Percentiles rank a stretch among this genome's conserved stretches.
phyloP scores from a whole-genome alignment of 2,888 invertebrate species.

The Hemicrepidius hirtus region DNA sequence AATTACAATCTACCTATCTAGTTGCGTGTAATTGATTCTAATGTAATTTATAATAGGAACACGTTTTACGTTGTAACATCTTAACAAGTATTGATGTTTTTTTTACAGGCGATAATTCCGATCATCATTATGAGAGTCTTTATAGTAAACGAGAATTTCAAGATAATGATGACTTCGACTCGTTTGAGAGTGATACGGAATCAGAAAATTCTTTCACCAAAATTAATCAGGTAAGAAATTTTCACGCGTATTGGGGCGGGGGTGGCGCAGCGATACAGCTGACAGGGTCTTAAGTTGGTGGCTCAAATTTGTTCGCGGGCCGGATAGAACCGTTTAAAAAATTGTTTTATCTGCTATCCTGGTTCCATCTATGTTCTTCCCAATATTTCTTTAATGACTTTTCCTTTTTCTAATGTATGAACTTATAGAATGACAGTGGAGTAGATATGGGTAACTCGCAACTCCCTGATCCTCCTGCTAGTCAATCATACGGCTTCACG shows the following conservation, averaged over 20 bases:
- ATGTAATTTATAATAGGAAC: neutral
- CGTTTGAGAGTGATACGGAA: constrained; percentile 82
- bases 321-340: too few species aligned
- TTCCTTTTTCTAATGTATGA: neutral
- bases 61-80: too few species aligned
- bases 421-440: constrained; percentile 71
- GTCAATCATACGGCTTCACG: constrained; percentile 76
- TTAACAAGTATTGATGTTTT: neutral
- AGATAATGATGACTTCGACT: constrained; percentile 80
- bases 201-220: constrained; percentile 71
- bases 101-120: constrained; percentile 79
- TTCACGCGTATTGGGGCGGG: too few species aligned
- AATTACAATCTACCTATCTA: neutral
- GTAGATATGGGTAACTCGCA: constrained; percentile 74
- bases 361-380: too few species aligned
- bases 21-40: neutral
- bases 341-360: too few species aligned
- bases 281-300: too few species aligned
- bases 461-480: constrained; percentile 77
- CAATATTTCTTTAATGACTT: neutral
- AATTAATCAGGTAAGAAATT: constrained; percentile 59
- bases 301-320: too few species aligned
- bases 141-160: constrained; percentile 66
- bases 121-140: constrained; percentile 83
- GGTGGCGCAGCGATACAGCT: too few species aligned